Base-by-base conservation (phyloP, 2,797 vertebrate genomes). In the Muraenolepis orangiensis region DNA sequence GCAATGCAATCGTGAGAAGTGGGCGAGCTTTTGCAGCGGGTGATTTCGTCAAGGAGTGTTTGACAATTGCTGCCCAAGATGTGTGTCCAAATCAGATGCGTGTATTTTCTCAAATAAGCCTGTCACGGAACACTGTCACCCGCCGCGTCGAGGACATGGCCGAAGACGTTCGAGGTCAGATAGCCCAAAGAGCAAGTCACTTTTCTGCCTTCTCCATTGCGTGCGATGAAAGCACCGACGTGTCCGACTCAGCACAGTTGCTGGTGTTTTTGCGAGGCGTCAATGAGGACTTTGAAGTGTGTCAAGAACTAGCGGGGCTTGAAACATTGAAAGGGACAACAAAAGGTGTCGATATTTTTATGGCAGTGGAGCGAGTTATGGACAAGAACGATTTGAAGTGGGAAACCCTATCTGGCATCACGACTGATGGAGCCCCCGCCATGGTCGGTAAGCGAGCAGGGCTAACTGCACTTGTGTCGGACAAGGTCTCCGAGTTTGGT, bases 121-220 rank as follows among this genome's bases (percentile, higher is more conserved):
- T 64, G 51, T 72, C 71, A 64, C 11, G 51, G 20, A 72, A 72
- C 38, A 72, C 30, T 6, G 30, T 72, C 18, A 72, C 71, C 6
- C 16, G 68, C 31, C 31, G 68, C 23, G 32, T 69, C n/a, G 68
- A 69, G n/a, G 68, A 69, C 10, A 69, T 40, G 69, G 20, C 69
- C 10, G 16, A 70, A 32, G 23, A 70, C 32, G 14, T 70, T 32
- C 8, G 69, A 6, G 34, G 36, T 16, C 69, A 40, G 26, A 38
- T 69, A 2, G 14, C 1, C 16, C 30, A 34, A 6, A 70, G 36
- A 70, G 34, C 69, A 11, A n/a, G 12, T 70, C 20, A 4, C 26
- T 70, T n/a, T 70, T n/a, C 69, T 10, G 34, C 69, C 69, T 70
- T 70, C 23, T 70, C 34, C 7, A 40, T 70, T 4, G 69, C 69